A percentile compares a stretch with the other conserved stretches of the same genome.
These are phyloP conservation scores for Meghimatium bilineatum DNA, from an alignment of 2,888 invertebrate genomes.

Conservation along the genomic window DNA sequence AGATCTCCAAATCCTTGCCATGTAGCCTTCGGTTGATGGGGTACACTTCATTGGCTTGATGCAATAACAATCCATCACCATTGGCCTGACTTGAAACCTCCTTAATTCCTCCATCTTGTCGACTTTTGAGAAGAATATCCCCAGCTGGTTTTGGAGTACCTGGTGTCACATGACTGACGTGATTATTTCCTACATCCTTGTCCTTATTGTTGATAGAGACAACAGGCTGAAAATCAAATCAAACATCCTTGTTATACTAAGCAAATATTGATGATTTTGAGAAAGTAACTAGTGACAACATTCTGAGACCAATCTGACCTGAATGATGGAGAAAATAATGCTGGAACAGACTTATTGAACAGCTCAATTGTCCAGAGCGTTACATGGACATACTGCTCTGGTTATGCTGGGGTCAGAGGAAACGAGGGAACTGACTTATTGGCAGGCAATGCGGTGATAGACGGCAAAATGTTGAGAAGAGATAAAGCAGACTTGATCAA, in stretches of 20 bases:
- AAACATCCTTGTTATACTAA: neutral
- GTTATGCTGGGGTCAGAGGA: too few relatives aligned
- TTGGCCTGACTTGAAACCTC: constrained; percentile 22
- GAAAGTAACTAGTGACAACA: too few relatives aligned
- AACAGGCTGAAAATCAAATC: constrained; percentile 23
- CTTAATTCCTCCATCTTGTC: constrained; percentile 27
- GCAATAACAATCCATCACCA: constrained; percentile 4
- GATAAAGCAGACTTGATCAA: too few relatives aligned
- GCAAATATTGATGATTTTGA: too few relatives aligned
- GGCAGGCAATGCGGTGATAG: too few relatives aligned
- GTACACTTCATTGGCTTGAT: constrained; percentile 25
- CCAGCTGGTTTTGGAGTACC: neutral
- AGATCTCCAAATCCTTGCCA: constrained; percentile 19
- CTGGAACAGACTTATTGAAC: too few relatives aligned
- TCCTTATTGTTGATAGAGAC: constrained; percentile 28
- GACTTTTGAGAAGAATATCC: constrained; percentile 13
- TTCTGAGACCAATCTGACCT: too few relatives aligned
- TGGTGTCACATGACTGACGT: neutral
- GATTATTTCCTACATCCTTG: constrained; percentile 25
- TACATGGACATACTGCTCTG: too few relatives aligned
- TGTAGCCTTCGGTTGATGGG: constrained; percentile 25
- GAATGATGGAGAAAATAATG: too few relatives aligned
- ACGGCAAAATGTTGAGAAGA: too few relatives aligned
- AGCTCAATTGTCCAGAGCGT: too few relatives aligned
- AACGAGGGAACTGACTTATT: too few relatives aligned